Base-by-base conservation (phyloP, 2,888 invertebrate genomes). In the Drosophila barbarae region DNA sequence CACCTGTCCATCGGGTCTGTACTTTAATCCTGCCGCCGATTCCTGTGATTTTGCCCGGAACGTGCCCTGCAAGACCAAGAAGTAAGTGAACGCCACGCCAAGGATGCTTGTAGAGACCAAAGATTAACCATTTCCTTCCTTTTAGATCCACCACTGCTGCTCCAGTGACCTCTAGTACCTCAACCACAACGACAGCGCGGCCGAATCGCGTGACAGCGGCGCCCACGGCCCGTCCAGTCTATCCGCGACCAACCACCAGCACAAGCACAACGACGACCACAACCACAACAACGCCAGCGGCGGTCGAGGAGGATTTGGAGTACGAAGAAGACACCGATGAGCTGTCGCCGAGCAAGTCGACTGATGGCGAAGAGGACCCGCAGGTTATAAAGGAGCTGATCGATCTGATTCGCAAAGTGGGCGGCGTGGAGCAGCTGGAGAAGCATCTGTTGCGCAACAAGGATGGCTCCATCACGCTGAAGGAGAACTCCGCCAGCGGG, bases 41-140 rank as follows among this genome's bases (percentile, higher is more conserved):
- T 96, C 97, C 0, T 97, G 97, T 85, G 97, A 97, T 89, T 97
- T 97, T 87, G 93, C 96, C 0, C 93, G 96, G 77, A 97, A 97
- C 87, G 97, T 97, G 0, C 91, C 93, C 30, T 96, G 95, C 88
- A 95, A 94, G 79, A 93, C 91, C 21, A 38, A 91, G 50, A 87
- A 87, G 82, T 88, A 69, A 75, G 72, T 69, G 5, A 7, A 8
- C 13, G 12, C 1, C 1, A 26, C 28, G 18, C 18, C 3, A 5
- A 6, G 2, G 10, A 28, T 28, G 9, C 26, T 3, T 6, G 6
- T 26, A 3, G 5, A 30, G 8, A 30, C 9, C 13, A 46, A 46
- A 3, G 0, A 44, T 9, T 5, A 32, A 51, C 12, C 3, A 1
- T 13, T 10, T 5, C 26, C 10, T n/a, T 1, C 1, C 0, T 0